phyloP scores from a whole-genome alignment of 2,113 vertebrate species.

The Alectura lathami region DNA sequence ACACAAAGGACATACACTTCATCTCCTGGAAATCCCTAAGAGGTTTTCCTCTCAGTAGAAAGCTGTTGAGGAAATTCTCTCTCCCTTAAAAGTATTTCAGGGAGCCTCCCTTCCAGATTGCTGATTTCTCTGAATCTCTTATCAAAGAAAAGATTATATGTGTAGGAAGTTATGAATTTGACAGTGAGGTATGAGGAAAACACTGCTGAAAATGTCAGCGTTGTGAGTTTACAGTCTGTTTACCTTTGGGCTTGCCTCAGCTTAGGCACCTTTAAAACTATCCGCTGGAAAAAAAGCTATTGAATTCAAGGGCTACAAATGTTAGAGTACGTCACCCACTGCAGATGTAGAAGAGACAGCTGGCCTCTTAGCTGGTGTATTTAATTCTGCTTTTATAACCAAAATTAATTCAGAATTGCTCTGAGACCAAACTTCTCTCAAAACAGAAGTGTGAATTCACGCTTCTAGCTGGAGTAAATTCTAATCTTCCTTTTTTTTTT shows the following conservation, averaged over 20 bases:
- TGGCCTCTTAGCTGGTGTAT: not conserved
- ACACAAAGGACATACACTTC: not conserved
- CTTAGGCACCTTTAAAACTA: not conserved
- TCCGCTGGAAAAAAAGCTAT: not conserved
- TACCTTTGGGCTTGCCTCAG: not conserved
- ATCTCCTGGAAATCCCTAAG: not conserved
- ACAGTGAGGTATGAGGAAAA: not conserved
- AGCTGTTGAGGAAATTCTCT: not conserved
- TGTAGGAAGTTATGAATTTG: not conserved
- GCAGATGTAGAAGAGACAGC: not conserved
- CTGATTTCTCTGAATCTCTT: not conserved
- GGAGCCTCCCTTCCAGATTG: not conserved
- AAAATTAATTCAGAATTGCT: conserved; percentile 7
- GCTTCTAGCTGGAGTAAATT: conserved; percentile 28
- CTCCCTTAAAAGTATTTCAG: not conserved
- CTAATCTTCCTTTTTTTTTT: conserved; percentile 4
- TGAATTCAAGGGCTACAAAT: not conserved
- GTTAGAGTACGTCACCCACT: not conserved
- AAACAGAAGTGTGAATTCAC: conserved; percentile 35
- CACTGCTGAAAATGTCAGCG: not conserved
- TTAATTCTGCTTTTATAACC: not conserved
- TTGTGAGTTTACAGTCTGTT: not conserved
- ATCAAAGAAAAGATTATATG: not conserved
- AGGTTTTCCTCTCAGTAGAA: not conserved
- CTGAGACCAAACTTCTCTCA: not conserved